phyloP scores from a whole-genome alignment of 2,113 vertebrate species.

The Cololabis saira region DNA sequence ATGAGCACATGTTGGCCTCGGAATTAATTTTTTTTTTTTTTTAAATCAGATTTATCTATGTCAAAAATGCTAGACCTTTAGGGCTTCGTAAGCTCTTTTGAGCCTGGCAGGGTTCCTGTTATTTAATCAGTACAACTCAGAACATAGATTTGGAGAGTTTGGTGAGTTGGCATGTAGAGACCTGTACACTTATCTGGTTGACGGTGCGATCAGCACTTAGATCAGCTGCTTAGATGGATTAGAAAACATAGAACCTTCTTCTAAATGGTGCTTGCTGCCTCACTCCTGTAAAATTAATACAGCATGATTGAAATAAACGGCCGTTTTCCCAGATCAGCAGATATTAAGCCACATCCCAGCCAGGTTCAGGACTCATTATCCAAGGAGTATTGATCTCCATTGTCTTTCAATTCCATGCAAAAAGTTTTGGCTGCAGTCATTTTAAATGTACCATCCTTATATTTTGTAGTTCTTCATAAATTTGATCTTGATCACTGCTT shows the following conservation, averaged over 20 bases:
- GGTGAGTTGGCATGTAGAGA: no score
- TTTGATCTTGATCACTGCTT: conserved; percentile 21
- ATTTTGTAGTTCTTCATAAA: conserved; percentile 10
- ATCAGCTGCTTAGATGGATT: no score
- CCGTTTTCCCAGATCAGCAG: conserved; percentile 13
- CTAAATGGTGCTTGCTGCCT: conserved; percentile 10
- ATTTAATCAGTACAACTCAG: no score
- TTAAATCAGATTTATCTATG: no score
- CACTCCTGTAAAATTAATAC: neutral
- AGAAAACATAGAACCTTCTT: neutral
- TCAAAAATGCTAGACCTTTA: no score
- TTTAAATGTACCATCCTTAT: conserved; percentile 8
- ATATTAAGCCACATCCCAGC: conserved; percentile 13
- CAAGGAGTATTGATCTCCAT: conserved; percentile 14
- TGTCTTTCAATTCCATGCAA: conserved; percentile 13
- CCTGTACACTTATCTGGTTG: no score
- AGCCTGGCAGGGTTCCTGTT: no score
- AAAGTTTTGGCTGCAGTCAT: conserved; percentile 27
- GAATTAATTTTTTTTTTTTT: no score
- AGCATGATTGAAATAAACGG: conserved; percentile 5
- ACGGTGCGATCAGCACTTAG: no score
- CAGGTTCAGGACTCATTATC: conserved; percentile 13
- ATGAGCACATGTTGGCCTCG: no score
- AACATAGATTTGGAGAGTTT: no score
- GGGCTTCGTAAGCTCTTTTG: no score